Percentiles rank a stretch among this genome's conserved stretches.
Conservation (phyloP, 2,797 vertebrate genomes). For the Epinephelus awoara region DNA sequence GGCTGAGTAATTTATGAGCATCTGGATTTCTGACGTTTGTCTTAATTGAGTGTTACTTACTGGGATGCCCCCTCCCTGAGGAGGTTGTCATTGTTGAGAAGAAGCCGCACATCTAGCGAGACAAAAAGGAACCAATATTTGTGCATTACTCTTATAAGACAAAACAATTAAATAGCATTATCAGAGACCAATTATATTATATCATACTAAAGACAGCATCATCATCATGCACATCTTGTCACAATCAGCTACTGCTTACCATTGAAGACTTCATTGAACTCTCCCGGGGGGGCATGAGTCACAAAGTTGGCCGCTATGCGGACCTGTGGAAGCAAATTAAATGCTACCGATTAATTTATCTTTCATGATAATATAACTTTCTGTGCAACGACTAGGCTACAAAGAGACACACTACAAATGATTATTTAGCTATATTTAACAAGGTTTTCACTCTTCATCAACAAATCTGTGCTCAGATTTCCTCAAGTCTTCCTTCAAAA, state of each 20-base stretch:
- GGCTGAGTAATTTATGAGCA: neutral
- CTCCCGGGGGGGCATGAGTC: slow-evolving; percentile 97
- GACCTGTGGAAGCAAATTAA: slow-evolving; percentile 85
- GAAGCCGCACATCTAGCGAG: slow-evolving; percentile 95
- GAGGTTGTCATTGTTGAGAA: slow-evolving; percentile 99
- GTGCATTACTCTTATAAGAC: neutral
- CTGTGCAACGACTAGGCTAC: neutral
- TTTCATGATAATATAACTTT: neutral
- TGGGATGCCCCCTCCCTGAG: slow-evolving; percentile 98
- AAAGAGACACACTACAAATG: neutral
- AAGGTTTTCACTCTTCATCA: neutral
- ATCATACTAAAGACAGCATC: neutral
- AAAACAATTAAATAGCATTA: neutral
- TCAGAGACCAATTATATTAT: neutral
- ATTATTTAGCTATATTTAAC: neutral
- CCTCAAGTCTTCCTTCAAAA: neutral
- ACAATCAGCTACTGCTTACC: slow-evolving; percentile 85
- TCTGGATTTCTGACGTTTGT: neutral
- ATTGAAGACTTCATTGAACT: slow-evolving; percentile 99
- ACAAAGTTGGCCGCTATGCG: slow-evolving; percentile 99
- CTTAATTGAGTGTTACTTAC: slow-evolving; percentile 85
- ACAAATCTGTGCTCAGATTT: neutral
- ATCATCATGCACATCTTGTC: neutral
- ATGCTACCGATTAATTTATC: neutral
- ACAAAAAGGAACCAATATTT: slow-evolving; percentile 49